Evolutionary conservation across 1,140 invertebrate genomes (phyloP), one percentile per base, ranked within the genome.

Genomic region (Listronotus bonariensis): DNA sequence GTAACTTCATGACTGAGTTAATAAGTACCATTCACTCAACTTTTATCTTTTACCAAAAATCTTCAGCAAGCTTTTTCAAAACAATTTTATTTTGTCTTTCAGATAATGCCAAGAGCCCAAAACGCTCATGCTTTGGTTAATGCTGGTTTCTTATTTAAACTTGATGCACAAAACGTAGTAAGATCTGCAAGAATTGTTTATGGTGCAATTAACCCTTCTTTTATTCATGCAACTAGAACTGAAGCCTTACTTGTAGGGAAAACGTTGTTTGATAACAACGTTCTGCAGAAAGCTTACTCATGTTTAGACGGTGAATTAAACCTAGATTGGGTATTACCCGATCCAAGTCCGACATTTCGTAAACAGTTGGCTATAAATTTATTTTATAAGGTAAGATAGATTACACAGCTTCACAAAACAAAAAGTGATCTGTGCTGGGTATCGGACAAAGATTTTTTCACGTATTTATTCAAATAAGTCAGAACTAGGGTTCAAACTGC

Each of bases 51-150:
- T 26, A 26, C 20, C 1, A 26, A 26, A 26, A 3, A 26, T 26
- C 20, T 3, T 26, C 20, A n/a, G n/a, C n/a, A n/a, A n/a, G n/a
- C n/a, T n/a, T n/a, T n/a, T n/a, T n/a, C n/a, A n/a, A 3, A 26
- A 5, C 20, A 3, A 5, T 26, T 26, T 26, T 26, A 26, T 5
- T 26, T 26, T 26, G 20, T 5, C 20, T 82, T 71, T 34, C 65
- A 92, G 88, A 87, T 92, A 63, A 91, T 91, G 85, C 87, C 89
- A 0, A 82, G 91, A 69, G 86, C 86, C 4, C 89, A 92, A 81
- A 94, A 94, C 77, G 86, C 92, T 0, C 90, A 93, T 74, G 91
- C 92, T 0, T 86, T 89, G 71, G 88, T 95, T 0, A 93, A 92
- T 74, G 89, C 89, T 8, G 92, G 88, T 5, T 93, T 95, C 74